Evolutionary conservation across 2,888 invertebrate genomes (phyloP), one percentile per base, ranked within the genome.

Genomic region (Alloscopus bannaensis): DNA sequence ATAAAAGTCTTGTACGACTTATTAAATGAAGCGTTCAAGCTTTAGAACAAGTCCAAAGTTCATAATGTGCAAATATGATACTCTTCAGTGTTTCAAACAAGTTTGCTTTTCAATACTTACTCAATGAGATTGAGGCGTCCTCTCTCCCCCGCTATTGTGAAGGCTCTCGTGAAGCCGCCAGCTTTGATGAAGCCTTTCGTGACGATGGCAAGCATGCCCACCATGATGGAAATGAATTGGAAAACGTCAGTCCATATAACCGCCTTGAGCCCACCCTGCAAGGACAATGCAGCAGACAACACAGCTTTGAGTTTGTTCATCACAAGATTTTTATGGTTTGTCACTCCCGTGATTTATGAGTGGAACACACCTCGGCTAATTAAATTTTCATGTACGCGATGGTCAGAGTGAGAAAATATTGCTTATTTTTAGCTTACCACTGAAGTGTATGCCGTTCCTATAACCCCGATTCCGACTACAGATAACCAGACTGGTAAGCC

Each of bases 191-290:
- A 69, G 11, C 78, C 86, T 77, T 84, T 84, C 0, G 70, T 42
- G 1, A 84, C 81, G 40, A 84, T 81, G 0, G 79, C 69, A 6
- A 64, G 3, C 81, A 84, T 81, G 29, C 80, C 83, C 16, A 91
- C 91, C 86, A 93, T 92, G 92, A 94, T 94, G 16, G 94, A 90
- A n/a, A 92, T 88, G 1, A 93, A 93, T 88, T 94, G 94, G 66
- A 94, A 89, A 0, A 76, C 65, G 86, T 94, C 94, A 0, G 94
- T 94, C 94, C 94, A 94, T 8, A 94, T 94, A 0, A 94, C 94
- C 3, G 94, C 94, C 88, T 93, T 94, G 24, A 94, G 88, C 4
- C 94, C 94, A 77, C 93, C 94, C 93, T 94, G 13, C 6, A 8
- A 8, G 36, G 8, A 36, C 13, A 36, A 13, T 36, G 6, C 36